phyloP scores from a whole-genome alignment of 2,113 vertebrate genomes.

The Oreotrochilus melanogaster region DNA sequence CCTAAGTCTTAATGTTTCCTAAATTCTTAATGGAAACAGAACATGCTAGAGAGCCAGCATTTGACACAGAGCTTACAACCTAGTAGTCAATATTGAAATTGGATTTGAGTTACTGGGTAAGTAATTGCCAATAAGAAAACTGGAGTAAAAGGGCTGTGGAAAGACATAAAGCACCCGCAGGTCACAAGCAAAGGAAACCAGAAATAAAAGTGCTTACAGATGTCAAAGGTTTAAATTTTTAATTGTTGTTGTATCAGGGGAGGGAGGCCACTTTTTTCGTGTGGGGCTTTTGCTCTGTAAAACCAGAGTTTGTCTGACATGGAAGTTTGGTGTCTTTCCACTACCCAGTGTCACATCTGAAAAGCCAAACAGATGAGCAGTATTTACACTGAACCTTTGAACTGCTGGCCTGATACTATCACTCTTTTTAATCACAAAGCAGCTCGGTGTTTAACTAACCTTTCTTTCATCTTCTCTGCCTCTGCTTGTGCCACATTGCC shows the following conservation, averaged over 20 bases:
- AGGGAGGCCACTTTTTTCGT: not conserved
- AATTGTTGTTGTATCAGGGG: not conserved
- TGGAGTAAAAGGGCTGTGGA: not conserved
- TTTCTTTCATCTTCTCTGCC: slow-evolving; percentile 51
- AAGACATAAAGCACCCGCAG: not conserved
- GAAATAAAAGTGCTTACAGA: slow-evolving; percentile 3
- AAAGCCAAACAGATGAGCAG: not conserved
- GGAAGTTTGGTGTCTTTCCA: not conserved
- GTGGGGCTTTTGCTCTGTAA: not conserved
- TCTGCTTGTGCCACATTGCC: not conserved
- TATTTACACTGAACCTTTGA: slow-evolving; percentile 39
- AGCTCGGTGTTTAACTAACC: slow-evolving; percentile 30
- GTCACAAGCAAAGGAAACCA: not conserved
- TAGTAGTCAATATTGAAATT: slow-evolving; percentile 36
- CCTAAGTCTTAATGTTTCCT: not conserved
- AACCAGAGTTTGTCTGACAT: not conserved
- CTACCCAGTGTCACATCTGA: not conserved
- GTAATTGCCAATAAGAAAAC: not conserved
- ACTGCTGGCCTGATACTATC: not conserved
- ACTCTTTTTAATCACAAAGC: slow-evolving; percentile 36
- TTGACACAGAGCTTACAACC: not conserved
- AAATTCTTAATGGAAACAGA: slow-evolving; percentile 37
- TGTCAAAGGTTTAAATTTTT: slow-evolving; percentile 14
- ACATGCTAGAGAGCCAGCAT: not conserved
- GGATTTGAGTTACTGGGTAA: slow-evolving; percentile 19